Conservation (phyloP, 2,888 invertebrate genomes). For the Cantharis rufa region DNA sequence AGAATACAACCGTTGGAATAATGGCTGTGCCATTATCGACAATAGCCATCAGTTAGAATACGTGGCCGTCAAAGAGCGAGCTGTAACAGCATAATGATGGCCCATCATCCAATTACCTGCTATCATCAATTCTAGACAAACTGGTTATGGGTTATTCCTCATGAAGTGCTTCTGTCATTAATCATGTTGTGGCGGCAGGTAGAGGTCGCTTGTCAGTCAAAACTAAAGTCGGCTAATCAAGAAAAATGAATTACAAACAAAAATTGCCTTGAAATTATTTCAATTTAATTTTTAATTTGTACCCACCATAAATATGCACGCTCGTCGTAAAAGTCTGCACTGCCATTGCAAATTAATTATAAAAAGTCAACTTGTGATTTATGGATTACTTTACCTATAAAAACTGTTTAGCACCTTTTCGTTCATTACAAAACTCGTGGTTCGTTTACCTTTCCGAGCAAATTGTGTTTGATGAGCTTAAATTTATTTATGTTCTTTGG, state of each 20-base stretch:
- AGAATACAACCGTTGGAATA: constrained; percentile 45
- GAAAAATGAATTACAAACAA: constrained; percentile 20
- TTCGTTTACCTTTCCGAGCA: constrained; percentile 47
- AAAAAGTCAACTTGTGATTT: constrained; percentile 45
- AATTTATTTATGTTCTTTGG: constrained; percentile 51
- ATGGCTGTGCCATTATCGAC: constrained; percentile 49
- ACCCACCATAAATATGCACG: constrained; percentile 36
- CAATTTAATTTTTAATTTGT: constrained; percentile 31
- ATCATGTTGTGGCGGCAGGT: constrained; percentile 42
- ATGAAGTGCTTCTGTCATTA: constrained; percentile 46
- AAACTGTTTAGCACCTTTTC: constrained; percentile 46
- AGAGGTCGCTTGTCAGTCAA: constrained; percentile 40
- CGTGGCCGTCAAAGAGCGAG: constrained; percentile 50
- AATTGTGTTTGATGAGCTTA: constrained; percentile 47
- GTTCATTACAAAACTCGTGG: constrained; percentile 48
- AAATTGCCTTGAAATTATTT: constrained; percentile 27
- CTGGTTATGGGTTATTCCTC: constrained; percentile 47
- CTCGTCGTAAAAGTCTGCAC: constrained; percentile 40
- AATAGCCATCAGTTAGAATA: constrained; percentile 47
- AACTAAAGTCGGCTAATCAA: constrained; percentile 32
- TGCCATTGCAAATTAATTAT: constrained; percentile 30
- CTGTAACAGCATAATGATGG: constrained; percentile 51
- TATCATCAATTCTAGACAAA: constrained; percentile 51
- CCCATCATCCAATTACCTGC: constrained; percentile 53
- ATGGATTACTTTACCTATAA: constrained; percentile 46